Percentiles rank a stretch among this genome's conserved stretches.
These are phyloP conservation scores for Eretmocerus hayati DNA, from an alignment of 2,888 invertebrate genomes.

Conservation along the genomic window DNA sequence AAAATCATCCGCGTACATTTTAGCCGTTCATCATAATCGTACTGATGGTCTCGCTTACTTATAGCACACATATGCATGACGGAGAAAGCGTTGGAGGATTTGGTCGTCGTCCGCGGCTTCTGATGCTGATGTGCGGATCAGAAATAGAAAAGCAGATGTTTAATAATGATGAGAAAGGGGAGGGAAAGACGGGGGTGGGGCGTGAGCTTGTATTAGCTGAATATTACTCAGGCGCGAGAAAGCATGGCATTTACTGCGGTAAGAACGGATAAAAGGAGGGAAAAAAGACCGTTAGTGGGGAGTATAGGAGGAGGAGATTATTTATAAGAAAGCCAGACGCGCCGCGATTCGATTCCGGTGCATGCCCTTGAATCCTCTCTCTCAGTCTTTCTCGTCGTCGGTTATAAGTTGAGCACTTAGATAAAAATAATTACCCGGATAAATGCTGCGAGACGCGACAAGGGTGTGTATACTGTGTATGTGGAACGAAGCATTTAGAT, in stretches of 20 bases:
- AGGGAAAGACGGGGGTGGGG: background rate
- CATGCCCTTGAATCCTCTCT: slow-evolving; percentile 41
- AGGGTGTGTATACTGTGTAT: background rate
- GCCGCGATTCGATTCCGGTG: slow-evolving; percentile 28
- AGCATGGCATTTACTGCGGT: too few species aligned
- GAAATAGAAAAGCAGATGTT: too few species aligned
- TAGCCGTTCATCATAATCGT: too few species aligned
- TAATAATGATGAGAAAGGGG: background rate
- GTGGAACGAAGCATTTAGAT: background rate
- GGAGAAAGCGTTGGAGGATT: too few species aligned
- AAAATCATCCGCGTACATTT: too few species aligned
- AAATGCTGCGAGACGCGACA: slow-evolving; percentile 26
- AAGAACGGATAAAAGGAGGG: background rate
- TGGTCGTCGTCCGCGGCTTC: too few species aligned
- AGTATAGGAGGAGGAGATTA: slow-evolving; percentile 15
- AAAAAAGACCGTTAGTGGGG: slow-evolving; percentile 18
- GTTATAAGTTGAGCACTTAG: slow-evolving; percentile 36
- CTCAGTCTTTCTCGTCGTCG: background rate
- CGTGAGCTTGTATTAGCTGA: background rate
- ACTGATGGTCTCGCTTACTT: too few species aligned
- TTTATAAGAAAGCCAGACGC: background rate
- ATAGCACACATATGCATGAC: too few species aligned
- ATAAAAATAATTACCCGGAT: slow-evolving; percentile 44
- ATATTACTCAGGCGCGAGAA: background rate
- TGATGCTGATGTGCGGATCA: too few species aligned